phyloP scores from a whole-genome alignment of 2,888 invertebrate genomes.

The Glomeris marginata region DNA sequence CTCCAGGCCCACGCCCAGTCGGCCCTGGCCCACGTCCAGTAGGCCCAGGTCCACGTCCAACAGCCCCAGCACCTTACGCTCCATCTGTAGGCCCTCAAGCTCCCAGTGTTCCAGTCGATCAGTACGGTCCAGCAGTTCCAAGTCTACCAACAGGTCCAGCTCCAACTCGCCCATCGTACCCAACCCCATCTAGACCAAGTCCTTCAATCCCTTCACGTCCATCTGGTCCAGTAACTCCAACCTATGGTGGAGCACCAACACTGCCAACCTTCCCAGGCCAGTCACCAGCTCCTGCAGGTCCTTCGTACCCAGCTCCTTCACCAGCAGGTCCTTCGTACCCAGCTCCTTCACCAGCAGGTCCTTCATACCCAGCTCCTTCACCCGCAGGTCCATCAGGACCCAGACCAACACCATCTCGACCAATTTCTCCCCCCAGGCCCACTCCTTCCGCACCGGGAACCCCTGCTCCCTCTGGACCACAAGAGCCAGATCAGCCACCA shows the following conservation, averaged over 20 bases:
- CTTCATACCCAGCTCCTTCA: conserved; percentile 5
- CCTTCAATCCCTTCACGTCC: conserved; percentile 4
- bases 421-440: background rate
- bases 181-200: background rate
- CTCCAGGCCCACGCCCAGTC: conserved; percentile 3
- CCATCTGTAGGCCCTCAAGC: conserved; percentile 10
- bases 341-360: conserved; percentile 5
- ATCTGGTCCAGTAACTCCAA: background rate
- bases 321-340: conserved; percentile 4
- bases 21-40: conserved; percentile 1
- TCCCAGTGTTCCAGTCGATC: background rate
- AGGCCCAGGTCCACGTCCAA: conserved; percentile 5
- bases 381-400: background rate
- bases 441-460: background rate
- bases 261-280: conserved; percentile 5
- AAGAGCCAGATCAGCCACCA: conserved; percentile 4
- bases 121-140: too few species aligned
- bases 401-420: conserved; percentile 1
- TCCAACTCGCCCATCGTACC: conserved; percentile 5
- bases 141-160: conserved; percentile 1
- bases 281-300: conserved; percentile 2
- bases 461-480: conserved; percentile 6
- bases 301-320: conserved; percentile 3
- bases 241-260: conserved; percentile 5
- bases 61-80: background rate